These are phyloP conservation scores for Invenusta paracnida DNA, from an alignment of 2,888 invertebrate genomes.

Conservation along the genomic window DNA sequence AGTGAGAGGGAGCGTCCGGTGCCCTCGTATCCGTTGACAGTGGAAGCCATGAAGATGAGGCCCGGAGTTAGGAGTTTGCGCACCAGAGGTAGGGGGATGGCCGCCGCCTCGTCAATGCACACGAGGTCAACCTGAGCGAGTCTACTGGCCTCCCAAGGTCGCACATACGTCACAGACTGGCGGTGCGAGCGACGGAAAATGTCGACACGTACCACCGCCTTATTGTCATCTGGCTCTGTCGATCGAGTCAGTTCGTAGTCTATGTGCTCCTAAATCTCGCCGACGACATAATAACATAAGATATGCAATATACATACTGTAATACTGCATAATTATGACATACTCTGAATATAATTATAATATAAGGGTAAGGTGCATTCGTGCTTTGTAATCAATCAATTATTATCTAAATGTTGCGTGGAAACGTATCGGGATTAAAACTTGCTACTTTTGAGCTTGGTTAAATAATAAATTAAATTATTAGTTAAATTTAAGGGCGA, in stretches of 20 bases:
- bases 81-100: conserved; percentile 88
- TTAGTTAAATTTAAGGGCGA: too few relatives aligned
- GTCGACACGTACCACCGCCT: conserved; percentile 86
- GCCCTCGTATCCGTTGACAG: conserved; percentile 95
- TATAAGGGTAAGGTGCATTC: too few relatives aligned
- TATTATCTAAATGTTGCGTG: too few relatives aligned
- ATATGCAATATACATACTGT: too few relatives aligned
- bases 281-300: not conserved
- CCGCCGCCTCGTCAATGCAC: conserved; percentile 96
- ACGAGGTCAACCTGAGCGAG: conserved; percentile 68
- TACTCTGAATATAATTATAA: too few relatives aligned
- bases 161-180: conserved; percentile 34
- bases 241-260: conserved; percentile 91
- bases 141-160: conserved; percentile 27
- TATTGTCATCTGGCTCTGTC: conserved; percentile 89
- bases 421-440: too few relatives aligned
- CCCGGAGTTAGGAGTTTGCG: conserved; percentile 72
- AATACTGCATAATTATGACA: too few relatives aligned
- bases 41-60: conserved; percentile 87
- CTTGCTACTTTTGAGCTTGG: too few relatives aligned
- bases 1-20: conserved; percentile 90
- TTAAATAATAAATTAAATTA: too few relatives aligned
- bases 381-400: too few relatives aligned
- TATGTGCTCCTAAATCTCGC: conserved; percentile 73
- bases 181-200: conserved; percentile 66